A percentile compares a stretch with the other conserved stretches of the same genome.
These are phyloP conservation scores for Calliphora vicina DNA, from an alignment of 1,140 invertebrate genomes.

Conservation along the genomic window DNA sequence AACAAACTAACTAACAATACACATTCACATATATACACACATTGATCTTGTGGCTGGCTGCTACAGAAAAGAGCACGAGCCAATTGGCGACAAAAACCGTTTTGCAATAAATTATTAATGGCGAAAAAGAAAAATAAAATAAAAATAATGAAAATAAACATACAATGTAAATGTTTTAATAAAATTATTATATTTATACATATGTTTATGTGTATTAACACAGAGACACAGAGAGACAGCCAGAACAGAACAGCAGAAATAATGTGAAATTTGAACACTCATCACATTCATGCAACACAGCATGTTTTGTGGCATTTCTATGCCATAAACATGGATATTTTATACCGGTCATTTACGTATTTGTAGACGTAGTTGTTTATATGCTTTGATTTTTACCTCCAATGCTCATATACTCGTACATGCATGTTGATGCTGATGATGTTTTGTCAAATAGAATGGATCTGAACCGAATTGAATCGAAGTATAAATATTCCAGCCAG, in stretches of 20 bases:
- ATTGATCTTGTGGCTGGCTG: too few species aligned
- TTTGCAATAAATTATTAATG: not conserved
- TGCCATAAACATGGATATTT: not conserved
- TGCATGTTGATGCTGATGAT: not conserved
- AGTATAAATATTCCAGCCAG: not conserved
- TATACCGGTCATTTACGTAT: not conserved
- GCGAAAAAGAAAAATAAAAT: not conserved
- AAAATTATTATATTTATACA: too few species aligned
- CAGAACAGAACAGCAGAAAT: too few species aligned
- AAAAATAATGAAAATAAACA: not conserved
- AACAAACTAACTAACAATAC: not conserved
- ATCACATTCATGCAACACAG: not conserved
- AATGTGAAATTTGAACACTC: not conserved
- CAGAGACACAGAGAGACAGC: too few species aligned
- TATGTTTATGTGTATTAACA: too few species aligned
- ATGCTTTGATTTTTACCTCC: not conserved
- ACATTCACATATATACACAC: not conserved
- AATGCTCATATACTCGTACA: not conserved
- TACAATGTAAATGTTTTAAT: too few species aligned
- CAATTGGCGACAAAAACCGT: not conserved
- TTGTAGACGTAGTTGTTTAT: too few species aligned
- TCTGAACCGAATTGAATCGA: not conserved
- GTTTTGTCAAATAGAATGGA: not conserved
- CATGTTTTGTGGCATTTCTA: not conserved
- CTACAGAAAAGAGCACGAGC: not conserved